Base-by-base conservation (phyloP, 53 echinoderm and acorn worm species). In the Echinometra lucunter region DNA sequence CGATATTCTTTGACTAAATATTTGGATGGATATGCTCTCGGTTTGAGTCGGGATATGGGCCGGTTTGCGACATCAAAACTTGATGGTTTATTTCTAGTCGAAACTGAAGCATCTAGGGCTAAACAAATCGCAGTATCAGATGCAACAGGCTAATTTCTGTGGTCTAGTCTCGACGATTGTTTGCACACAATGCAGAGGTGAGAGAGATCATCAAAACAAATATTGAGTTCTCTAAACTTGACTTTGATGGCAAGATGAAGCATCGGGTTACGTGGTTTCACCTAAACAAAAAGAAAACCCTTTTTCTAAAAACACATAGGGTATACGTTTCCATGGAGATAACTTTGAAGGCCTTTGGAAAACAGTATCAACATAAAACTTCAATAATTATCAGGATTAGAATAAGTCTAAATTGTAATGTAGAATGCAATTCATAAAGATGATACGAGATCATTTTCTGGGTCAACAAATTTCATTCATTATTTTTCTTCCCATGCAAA, bases 1-100 rank as follows among this genome's bases (percentile, higher is more conserved):
- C 85, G 94, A 94, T 94, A 94, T 82, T 94, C 93, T 82, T 94
- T 66, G 85, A 82, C 94, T 83, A 94, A 94, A 94, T 94, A 94
- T 94, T 94, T 94, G 85, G 94, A 94, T 58, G 94, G 85, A 40
- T 83, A 37, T 78, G 74, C 85, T 94, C 85, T 94, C 82, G 45
- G 94, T 94, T 82, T 16, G 44, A 44, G 94, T 28, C 18, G 63
- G 85, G 60, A 94, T 83, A 94, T 42, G 83, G 83, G 23, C 80
- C 19, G 83, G 40, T 83, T 63, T 63, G 85, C 94, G 94, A 94
- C 85, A 94, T 83, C 94, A 82, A 94, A 94, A 83, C 94, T 57
- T 44, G 82, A 60, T 58, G 82, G 67, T 83, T 94, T 83, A 94
- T 94, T 83, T 83, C 66, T 82, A 23, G 94, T 58, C 94, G 94